These are phyloP conservation scores for Terebella lapidaria DNA, from an alignment of 2,888 invertebrate species.

Conservation along the genomic window DNA sequence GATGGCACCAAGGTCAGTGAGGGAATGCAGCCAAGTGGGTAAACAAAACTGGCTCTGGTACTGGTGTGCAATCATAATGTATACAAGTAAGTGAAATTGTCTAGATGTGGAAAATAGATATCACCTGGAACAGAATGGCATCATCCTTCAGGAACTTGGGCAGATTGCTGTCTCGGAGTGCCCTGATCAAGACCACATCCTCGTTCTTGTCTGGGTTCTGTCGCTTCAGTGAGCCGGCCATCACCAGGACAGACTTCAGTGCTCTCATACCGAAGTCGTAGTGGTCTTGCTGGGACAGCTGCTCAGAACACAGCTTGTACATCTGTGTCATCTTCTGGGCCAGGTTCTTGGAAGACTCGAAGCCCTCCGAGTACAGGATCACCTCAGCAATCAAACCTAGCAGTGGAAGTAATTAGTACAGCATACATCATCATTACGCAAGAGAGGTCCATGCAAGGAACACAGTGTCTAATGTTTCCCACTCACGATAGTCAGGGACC, in stretches of 20 bases:
- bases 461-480: no score
- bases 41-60: no score
- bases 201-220: constrained; percentile 79
- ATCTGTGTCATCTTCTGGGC: constrained; percentile 88
- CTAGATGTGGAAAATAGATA: not conserved
- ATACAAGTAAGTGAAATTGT: not conserved
- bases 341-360: constrained; percentile 79
- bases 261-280: constrained; percentile 78
- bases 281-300: constrained; percentile 82
- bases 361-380: constrained; percentile 87
- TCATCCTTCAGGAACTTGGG: constrained; percentile 86
- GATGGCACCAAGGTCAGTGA: no score
- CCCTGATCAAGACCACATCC: constrained; percentile 71
- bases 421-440: not conserved
- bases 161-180: constrained; percentile 80
- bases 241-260: constrained; percentile 70
- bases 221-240: constrained; percentile 84
- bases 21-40: no score
- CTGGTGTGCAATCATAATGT: not conserved
- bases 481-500: constrained; percentile 82
- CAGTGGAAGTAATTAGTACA: not conserved
- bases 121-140: constrained; percentile 70
- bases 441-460: no score
- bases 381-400: constrained; percentile 72
- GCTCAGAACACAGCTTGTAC: constrained; percentile 87